Evolutionary conservation across 2,888 invertebrate species (phyloP).

Genomic region (Philonicus albiceps): DNA sequence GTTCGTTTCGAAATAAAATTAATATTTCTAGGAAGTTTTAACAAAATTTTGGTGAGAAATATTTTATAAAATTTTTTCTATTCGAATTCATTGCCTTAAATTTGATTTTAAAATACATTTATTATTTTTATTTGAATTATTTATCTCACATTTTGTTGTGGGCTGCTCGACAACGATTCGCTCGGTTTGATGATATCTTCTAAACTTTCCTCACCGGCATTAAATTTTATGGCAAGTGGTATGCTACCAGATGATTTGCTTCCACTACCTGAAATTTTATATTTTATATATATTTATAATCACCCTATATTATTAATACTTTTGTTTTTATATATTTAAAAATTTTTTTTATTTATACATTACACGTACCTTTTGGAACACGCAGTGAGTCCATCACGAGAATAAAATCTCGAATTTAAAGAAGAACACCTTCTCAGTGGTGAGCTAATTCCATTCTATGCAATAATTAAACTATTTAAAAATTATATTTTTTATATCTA

Average conservation of each 20-base stretch:
- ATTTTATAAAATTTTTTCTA: no score
- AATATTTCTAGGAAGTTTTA: no score
- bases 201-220: slow-evolving; percentile 62
- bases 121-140: not conserved
- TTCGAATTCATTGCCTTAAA: no score
- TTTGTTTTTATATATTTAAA: not conserved
- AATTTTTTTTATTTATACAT: no score
- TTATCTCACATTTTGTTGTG: slow-evolving; percentile 41
- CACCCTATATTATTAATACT: no score
- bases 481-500: no score
- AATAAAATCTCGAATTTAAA: not conserved
- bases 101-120: no score
- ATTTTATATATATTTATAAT: no score
- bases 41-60: no score
- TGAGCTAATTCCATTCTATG: not conserved
- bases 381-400: slow-evolving; percentile 16
- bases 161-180: slow-evolving; percentile 43
- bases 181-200: slow-evolving; percentile 54
- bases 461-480: no score
- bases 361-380: slow-evolving; percentile 4
- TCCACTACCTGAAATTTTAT: slow-evolving; percentile 13
- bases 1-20: no score
- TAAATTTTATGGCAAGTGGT: slow-evolving; percentile 62
- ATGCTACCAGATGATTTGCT: slow-evolving; percentile 52
- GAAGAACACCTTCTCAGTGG: not conserved